Evolutionary conservation across 2,113 vertebrate genomes (phyloP).

Genomic region (Bos javanicus): DNA sequence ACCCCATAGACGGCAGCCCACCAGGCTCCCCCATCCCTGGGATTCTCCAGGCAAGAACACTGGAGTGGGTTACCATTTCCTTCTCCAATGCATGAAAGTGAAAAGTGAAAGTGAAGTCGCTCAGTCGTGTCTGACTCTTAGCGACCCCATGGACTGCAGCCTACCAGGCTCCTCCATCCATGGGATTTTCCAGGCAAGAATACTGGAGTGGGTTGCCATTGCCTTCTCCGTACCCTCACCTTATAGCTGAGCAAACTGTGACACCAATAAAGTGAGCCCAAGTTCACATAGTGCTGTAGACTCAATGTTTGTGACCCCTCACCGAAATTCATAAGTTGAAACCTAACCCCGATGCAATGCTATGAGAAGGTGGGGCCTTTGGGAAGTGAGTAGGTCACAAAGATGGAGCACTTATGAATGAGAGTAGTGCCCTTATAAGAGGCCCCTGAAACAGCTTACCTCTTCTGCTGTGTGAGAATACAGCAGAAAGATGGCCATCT

Average conservation of each 20-base stretch:
- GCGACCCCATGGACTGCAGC: too few relatives aligned
- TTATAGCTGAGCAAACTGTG: neutral
- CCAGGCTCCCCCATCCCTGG: too few relatives aligned
- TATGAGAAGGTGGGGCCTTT: neutral
- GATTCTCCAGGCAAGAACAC: too few relatives aligned
- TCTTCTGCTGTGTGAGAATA: neutral
- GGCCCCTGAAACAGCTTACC: neutral
- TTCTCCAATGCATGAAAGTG: too few relatives aligned
- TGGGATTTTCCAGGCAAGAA: too few relatives aligned
- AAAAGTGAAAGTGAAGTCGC: too few relatives aligned
- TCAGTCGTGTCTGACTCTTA: too few relatives aligned
- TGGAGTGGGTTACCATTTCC: too few relatives aligned
- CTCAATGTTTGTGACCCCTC: neutral
- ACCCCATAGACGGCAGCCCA: too few relatives aligned
- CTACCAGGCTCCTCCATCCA: too few relatives aligned
- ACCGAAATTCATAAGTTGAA: neutral
- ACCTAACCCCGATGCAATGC: neutral
- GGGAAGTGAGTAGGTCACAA: neutral
- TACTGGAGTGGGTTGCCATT: too few relatives aligned
- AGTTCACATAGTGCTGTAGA: neutral
- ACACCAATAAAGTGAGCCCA: neutral
- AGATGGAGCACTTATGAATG: neutral
- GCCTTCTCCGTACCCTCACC: neutral
- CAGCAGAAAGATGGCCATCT: neutral
- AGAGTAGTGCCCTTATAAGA: neutral